Percentiles rank a stretch among this genome's conserved stretches.
phyloP scores from a whole-genome alignment of 2,113 vertebrate genomes.

The Petrocephalus zakoni region DNA sequence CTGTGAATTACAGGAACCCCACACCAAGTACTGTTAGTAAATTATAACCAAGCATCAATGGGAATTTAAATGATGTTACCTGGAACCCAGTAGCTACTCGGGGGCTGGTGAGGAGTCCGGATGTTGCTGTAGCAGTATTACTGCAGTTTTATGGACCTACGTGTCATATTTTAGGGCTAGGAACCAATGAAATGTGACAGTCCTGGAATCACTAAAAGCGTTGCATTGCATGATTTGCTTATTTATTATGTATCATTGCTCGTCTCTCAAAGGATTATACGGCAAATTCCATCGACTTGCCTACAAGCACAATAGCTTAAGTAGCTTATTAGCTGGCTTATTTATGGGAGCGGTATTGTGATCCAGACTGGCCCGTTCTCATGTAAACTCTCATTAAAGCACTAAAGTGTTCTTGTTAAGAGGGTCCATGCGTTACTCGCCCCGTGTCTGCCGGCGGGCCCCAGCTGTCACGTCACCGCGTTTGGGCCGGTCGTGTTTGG shows the following conservation, averaged over 20 bases:
- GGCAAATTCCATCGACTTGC: neutral
- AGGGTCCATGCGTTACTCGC: neutral
- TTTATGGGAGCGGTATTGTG: neutral
- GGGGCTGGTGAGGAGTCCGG: neutral
- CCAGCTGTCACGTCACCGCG: neutral
- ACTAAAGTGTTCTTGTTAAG: neutral
- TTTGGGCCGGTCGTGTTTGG: too few species aligned
- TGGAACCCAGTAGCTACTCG: neutral
- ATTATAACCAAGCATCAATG: neutral
- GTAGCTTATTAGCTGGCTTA: neutral
- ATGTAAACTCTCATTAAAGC: neutral
- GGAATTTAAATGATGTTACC: neutral
- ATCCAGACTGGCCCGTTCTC: neutral
- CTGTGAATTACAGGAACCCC: constrained; percentile 1
- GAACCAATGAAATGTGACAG: neutral
- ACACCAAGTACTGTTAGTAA: neutral
- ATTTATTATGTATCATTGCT: neutral
- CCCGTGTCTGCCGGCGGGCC: neutral
- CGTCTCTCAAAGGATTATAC: neutral
- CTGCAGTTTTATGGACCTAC: neutral
- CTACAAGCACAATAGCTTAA: constrained; percentile 3
- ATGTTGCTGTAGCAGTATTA: neutral
- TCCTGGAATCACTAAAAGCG: neutral
- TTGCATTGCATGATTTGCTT: neutral
- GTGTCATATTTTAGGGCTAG: neutral